A percentile compares a stretch with the other conserved stretches of the same genome.
Conservation (phyloP, 2,113 vertebrate genomes). For the Alouatta palliata region DNA sequence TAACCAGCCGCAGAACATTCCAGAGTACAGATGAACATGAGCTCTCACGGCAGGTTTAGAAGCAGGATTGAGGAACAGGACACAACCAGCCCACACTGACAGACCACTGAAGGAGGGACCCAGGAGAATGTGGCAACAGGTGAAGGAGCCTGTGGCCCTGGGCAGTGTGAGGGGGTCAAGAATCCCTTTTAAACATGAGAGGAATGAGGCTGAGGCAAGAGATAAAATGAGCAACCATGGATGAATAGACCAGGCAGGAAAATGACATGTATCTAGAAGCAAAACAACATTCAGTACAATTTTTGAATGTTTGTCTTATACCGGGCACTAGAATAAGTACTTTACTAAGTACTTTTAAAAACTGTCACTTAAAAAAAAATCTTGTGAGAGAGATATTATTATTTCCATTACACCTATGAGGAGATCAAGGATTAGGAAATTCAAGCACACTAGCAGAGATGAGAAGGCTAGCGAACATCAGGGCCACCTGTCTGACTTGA, state of each 20-base stretch:
- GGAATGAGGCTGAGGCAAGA: neutral
- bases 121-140: neutral
- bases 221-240: neutral
- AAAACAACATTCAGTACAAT: neutral
- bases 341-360: neutral
- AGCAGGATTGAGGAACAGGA: neutral
- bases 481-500: neutral
- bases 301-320: neutral
- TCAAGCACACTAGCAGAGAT: neutral
- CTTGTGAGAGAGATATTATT: neutral
- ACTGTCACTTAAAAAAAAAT: neutral
- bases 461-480: too few relatives aligned
- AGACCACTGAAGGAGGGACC: neutral
- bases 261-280: neutral
- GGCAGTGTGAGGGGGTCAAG: neutral
- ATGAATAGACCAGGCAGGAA: neutral
- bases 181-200: neutral
- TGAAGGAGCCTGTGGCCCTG: neutral
- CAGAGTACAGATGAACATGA: neutral
- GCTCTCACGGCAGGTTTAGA: neutral
- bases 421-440: neutral
- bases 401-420: neutral
- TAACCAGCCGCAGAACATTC: neutral
- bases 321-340: neutral
- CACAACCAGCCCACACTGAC: neutral